Percentiles rank a stretch among this genome's conserved stretches.
Conservation (phyloP, 2,113 vertebrate genomes). For the Phyllopteryx taeniolatus region DNA sequence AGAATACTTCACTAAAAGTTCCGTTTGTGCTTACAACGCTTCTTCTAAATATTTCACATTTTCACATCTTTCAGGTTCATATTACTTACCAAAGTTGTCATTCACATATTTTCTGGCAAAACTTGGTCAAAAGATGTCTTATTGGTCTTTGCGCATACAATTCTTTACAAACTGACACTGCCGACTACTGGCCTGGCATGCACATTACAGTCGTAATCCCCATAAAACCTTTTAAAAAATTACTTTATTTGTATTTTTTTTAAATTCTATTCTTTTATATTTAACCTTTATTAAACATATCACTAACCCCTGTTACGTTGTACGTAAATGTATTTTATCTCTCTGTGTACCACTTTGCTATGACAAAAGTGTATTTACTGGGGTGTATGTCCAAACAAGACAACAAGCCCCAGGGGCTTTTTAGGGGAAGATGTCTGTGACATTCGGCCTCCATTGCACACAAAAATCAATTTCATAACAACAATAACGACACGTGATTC, state of each 20-base stretch:
- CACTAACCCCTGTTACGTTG: neutral
- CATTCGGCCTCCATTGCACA: slow-evolving; percentile 32
- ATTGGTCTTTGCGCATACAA: no score
- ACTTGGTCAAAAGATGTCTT: no score
- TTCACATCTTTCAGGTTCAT: neutral
- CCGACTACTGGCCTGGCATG: slow-evolving; percentile 1
- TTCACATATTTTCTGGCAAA: neutral
- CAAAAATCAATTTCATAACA: slow-evolving; percentile 30
- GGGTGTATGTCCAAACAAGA: slow-evolving; percentile 54
- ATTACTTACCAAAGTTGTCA: neutral
- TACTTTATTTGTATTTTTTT: no score
- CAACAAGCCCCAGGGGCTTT: slow-evolving; percentile 37
- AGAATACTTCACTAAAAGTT: no score
- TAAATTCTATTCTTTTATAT: no score
- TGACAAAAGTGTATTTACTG: slow-evolving; percentile 41
- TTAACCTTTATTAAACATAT: neutral
- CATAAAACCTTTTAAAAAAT: no score
- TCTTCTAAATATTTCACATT: neutral
- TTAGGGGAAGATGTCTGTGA: slow-evolving; percentile 36
- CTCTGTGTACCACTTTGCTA: slow-evolving; percentile 34
- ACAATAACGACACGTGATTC: slow-evolving; percentile 31
- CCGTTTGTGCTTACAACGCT: neutral
- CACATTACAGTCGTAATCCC: neutral
- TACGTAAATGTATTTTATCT: neutral
- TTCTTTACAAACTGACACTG: neutral